Percentiles rank a stretch among this genome's conserved stretches.
Evolutionary conservation across 2,888 invertebrate genomes (phyloP).

Genomic region (Helicoverpa assulta): DNA sequence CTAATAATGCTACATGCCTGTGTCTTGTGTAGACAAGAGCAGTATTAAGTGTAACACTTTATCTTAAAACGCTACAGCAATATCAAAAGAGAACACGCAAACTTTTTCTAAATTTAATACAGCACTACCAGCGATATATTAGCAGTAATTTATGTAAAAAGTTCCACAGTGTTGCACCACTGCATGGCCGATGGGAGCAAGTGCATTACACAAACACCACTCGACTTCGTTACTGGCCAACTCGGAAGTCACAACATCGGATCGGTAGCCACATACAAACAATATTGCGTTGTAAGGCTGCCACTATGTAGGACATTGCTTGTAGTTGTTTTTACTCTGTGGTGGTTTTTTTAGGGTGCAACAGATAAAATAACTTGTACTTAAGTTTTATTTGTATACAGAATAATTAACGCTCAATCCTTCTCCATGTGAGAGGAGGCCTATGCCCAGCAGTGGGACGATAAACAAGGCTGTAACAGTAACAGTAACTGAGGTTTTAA

Average conservation of each 20-base stretch:
- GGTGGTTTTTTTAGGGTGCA: background rate
- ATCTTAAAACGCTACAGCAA: conserved; percentile 12
- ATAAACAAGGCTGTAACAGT: too few relatives aligned
- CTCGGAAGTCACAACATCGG: conserved; percentile 63
- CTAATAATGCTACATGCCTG: too few relatives aligned
- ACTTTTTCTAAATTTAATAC: conserved; percentile 43
- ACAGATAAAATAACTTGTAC: too few relatives aligned
- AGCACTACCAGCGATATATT: conserved; percentile 32
- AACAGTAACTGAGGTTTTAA: too few relatives aligned
- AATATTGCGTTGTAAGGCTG: conserved; percentile 42
- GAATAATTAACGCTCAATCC: too few relatives aligned
- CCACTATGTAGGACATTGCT: conserved; percentile 6
- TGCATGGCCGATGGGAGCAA: conserved; percentile 57
- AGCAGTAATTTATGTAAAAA: conserved; percentile 55
- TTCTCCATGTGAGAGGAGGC: too few relatives aligned
- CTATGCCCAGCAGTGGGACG: too few relatives aligned
- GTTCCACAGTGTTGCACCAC: conserved; percentile 43
- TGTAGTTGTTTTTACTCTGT: conserved; percentile 20
- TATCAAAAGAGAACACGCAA: conserved; percentile 33
- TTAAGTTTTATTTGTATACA: too few relatives aligned
- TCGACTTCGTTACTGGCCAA: conserved; percentile 69
- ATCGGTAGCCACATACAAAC: conserved; percentile 53
- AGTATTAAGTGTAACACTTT: conserved; percentile 1
- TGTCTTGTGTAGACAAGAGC: background rate
- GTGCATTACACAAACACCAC: conserved; percentile 74